Evolutionary conservation across 2,888 invertebrate genomes (phyloP), one percentile per base, ranked within the genome.

Genomic region (Acheta domesticus): DNA sequence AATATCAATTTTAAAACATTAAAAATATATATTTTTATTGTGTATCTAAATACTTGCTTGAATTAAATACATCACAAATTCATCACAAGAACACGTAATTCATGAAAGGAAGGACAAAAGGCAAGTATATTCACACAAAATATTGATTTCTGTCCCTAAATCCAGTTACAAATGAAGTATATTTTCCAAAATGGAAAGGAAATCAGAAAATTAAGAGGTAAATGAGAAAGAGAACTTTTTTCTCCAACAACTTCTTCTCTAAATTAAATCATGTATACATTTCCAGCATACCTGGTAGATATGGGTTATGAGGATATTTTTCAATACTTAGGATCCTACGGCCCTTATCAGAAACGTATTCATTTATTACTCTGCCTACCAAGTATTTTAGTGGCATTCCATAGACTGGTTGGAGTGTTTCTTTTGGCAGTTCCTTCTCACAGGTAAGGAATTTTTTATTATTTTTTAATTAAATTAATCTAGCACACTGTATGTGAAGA

Each of bases 401-500:
- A 93, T 85, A 93, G 93, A 85, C 86, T 93, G 75, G 91, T 91
- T 20, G 92, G 92, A 80, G 92, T 92, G 0, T 93, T 93, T 85
- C 87, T 93, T 11, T 89, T 91, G 80, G 92, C 92, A 8, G 91
- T 90, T 86, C 90, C 92, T 80, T 86, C 90, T 80, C 89, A 91
- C 84, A 90, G 91, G 91, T 91, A 85, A 12, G 76, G 20, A 36
- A 36, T 36, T 36, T 36, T 8, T 36, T 36, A 36, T 36, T 36
- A 36, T 8, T 36, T 36, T 8, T 36, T 36, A 8, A 36, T 36
- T 36, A 5, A 36, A 36, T 36, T 36, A 36, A 36, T 36, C 36
- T 8, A 36, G 8, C 36, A 36, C 36, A 36, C 36, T 36, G 5
- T 36, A 62, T 1, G 16, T 19, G n/a, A 62, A 62, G 4, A 16